Evolutionary conservation across 2,113 vertebrate species (phyloP), one percentile per base, ranked within the genome.

Genomic region (Triplophysa rosa): DNA sequence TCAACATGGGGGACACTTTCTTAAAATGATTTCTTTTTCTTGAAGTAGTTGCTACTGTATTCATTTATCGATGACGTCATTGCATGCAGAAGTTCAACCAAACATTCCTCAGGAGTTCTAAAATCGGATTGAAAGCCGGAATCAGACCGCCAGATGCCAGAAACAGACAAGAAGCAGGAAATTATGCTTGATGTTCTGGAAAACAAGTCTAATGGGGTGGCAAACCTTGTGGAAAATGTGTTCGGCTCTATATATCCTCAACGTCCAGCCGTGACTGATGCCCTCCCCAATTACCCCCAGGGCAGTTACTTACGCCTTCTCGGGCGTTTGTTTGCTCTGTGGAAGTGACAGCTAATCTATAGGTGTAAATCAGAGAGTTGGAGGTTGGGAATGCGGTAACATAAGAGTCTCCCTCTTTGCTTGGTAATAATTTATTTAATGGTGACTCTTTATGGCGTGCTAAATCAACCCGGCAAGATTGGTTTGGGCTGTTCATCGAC

Each of bases 341-440:
- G 61, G 42, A 69, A 77, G 71, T 58, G 86, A 87, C 88, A 80
- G 80, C 74, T 90, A 84, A 89, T 91, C 85, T 73, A 84, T 90
- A 24, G 33, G 63, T 66, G 77, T 83, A 80, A 89, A 89, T 90
- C 58, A 45, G 40, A 47, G 3, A 1, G 68, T 80, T 78, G 64
- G 62, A 23, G 42, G 63, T 67, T 65, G 26, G 33, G 54, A 13
- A 40, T 77, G 61, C 65, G 81, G 40, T 83, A 80, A 6, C 62
- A 56, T 80, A 69, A 58, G 83, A 75, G 67, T 58, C 78, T 81
- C 81, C 62, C 66, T 58, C 29, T 0, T 37, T 1, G 23, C 21
- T 9, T 2, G 13, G 58, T 37, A 61, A 61, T 12, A 61, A 73
- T 63, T 47, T 40, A 63, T 21, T 13, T 24, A 11, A 10, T 29